These are phyloP conservation scores for Symphodus melops DNA, from an alignment of 2,113 vertebrate genomes.

Conservation along the genomic window DNA sequence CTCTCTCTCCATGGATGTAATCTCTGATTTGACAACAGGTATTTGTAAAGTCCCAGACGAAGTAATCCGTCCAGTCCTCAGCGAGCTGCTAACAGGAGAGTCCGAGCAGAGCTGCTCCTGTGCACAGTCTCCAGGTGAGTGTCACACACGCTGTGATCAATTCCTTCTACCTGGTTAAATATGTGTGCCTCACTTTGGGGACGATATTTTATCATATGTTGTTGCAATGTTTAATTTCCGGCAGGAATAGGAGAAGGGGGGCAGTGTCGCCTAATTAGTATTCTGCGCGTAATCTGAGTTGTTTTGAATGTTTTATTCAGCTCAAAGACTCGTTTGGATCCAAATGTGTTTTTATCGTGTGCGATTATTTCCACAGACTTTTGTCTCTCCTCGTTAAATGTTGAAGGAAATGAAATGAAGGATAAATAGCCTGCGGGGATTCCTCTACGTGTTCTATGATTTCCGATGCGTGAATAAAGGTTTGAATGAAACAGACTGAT, in stretches of 20 bases:
- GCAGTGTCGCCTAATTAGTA: background rate
- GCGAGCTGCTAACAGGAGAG: conserved; percentile 68
- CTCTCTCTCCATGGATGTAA: conserved; percentile 49
- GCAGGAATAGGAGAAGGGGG: background rate
- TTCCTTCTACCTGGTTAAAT: background rate
- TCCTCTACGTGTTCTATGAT: background rate
- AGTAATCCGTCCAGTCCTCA: conserved; percentile 63
- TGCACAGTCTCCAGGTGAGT: conserved; percentile 73
- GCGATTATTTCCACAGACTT: background rate
- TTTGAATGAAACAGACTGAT: background rate
- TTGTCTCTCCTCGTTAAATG: background rate
- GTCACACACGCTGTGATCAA: background rate
- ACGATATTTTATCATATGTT: background rate
- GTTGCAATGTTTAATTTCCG: background rate
- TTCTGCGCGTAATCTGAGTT: conserved; percentile 13
- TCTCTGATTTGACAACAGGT: conserved; percentile 63
- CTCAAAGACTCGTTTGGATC: no score
- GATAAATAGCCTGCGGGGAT: background rate
- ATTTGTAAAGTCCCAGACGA: conserved; percentile 47
- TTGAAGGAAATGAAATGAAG: no score
- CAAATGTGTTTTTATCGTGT: background rate
- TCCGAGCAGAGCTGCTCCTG: conserved; percentile 56
- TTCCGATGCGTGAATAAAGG: background rate
- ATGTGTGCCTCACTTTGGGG: background rate
- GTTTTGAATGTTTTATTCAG: background rate